Base-by-base conservation (phyloP, 1,140 invertebrate genomes). In the Rhizoglyphus robini region DNA sequence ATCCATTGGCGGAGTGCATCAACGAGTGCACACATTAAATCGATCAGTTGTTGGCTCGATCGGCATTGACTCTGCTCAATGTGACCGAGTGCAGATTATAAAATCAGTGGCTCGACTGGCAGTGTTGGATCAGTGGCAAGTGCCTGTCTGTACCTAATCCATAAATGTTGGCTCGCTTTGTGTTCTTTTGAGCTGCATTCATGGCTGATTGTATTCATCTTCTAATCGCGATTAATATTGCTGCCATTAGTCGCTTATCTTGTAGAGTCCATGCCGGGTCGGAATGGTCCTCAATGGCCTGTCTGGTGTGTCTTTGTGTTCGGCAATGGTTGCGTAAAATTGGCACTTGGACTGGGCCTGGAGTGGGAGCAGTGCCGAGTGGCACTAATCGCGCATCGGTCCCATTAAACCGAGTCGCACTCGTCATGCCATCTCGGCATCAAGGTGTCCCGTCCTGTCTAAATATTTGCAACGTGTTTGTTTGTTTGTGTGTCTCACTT, bases 221-320 rank as follows among this genome's bases (percentile, higher is more conserved):
- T 23, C 51, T 27, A 54, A 54, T 54, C 51, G 23, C 51, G 51
- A 54, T 54, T 54, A 54, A 54, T 54, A 54, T 27, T 32, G 20
- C 8, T 32, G 15, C 23, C 51, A 54, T 54, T 54, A 54, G 51
- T 54, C 51, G 51, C 51, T 54, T 54, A 54, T 54, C 51, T 54
- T 20, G 51, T 32, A 11, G 51, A n/a, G n/a, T n/a, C n/a, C n/a
- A n/a, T n/a, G n/a, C n/a, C n/a, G 51, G 51, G 23, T 23, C 51
- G 23, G 51, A 27, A 20, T 32, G 5, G 51, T 32, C 8, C 23
- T 5, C 36, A 41, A 8, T 41, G 18, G 36, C 18, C 18, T 41
- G 36, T 41, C 8, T 41, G 8, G 36, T 18, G 8, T 18, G 36
- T 41, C 51, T 11, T 54, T 54, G 51, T 54, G 23, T 8, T 32